Evolutionary conservation across 2,113 vertebrate genomes (phyloP).

Genomic region (Chauna torquata): DNA sequence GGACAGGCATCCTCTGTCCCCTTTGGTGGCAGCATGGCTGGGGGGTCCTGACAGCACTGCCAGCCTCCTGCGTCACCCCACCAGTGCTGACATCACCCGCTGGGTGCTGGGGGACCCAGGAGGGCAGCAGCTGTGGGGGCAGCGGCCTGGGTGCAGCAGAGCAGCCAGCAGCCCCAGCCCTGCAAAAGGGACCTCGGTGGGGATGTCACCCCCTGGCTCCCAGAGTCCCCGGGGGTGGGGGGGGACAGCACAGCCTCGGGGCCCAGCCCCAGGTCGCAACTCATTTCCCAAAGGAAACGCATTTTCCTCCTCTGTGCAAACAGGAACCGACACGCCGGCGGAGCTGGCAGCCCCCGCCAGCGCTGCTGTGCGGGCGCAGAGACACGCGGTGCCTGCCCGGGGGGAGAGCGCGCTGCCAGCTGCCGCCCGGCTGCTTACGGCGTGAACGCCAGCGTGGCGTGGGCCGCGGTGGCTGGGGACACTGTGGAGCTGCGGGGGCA

Average conservation of each 20-base stretch:
- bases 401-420: not conserved
- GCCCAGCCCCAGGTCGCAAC: not conserved
- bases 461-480: not conserved
- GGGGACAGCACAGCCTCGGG: not conserved
- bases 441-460: not conserved
- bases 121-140: not conserved
- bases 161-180: not conserved
- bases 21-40: not conserved
- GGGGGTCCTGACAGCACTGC: not conserved
- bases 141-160: not conserved
- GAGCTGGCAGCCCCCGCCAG: not conserved
- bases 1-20: not conserved
- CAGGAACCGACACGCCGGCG: not conserved
- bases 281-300: not conserved
- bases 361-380: not conserved
- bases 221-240: not conserved
- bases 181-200: not conserved
- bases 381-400: fast-evolving
- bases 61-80: not conserved
- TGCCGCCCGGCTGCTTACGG: fast-evolving
- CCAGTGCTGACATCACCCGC: too few relatives aligned
- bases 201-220: not conserved
- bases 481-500: not conserved
- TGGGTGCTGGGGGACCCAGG: not conserved
- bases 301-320: not conserved